phyloP scores from a whole-genome alignment of 2,888 invertebrate genomes.

The Bibio marci region DNA sequence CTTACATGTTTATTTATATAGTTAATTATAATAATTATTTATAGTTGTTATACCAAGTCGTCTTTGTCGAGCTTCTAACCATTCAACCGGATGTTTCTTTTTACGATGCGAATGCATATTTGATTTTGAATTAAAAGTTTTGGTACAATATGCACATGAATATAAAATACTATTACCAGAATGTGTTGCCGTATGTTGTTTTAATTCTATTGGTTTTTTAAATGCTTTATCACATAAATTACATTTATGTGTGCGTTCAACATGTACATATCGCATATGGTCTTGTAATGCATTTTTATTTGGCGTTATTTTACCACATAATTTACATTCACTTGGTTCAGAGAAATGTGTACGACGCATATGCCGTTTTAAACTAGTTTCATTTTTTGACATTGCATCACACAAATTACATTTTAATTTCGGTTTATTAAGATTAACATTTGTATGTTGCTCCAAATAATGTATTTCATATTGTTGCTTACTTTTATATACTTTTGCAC shows the following conservation, averaged over 20 bases:
- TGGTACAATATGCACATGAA: slow-evolving; percentile 21
- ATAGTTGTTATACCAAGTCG: too few relatives aligned
- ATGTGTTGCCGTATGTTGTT: slow-evolving; percentile 25
- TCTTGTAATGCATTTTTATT: slow-evolving; percentile 13
- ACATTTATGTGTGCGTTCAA: background rate
- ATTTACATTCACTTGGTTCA: too few relatives aligned
- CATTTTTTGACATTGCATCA: slow-evolving; percentile 16
- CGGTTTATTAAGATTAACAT: slow-evolving; percentile 16
- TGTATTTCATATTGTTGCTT: slow-evolving; percentile 5
- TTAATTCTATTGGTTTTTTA: slow-evolving; percentile 12
- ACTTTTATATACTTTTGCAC: slow-evolving; percentile 22
- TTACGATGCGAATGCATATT: slow-evolving; percentile 24
- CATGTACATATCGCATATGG: slow-evolving; percentile 14
- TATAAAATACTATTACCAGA: slow-evolving; percentile 18
- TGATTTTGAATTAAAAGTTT: slow-evolving; percentile 22
- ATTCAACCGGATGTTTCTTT: slow-evolving; percentile 22
- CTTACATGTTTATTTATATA: too few relatives aligned
- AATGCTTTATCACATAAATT: slow-evolving; percentile 1
- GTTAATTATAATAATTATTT: too few relatives aligned
- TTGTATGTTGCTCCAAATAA: slow-evolving; percentile 15
- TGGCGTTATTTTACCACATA: slow-evolving; percentile 13
- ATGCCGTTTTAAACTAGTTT: slow-evolving; percentile 13
- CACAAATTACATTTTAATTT: slow-evolving; percentile 20
- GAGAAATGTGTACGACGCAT: slow-evolving; percentile 10
- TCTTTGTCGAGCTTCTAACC: slow-evolving; percentile 14